These are phyloP conservation scores for Brachyptera putata DNA, from an alignment of 2,888 invertebrate genomes.

Conservation along the genomic window DNA sequence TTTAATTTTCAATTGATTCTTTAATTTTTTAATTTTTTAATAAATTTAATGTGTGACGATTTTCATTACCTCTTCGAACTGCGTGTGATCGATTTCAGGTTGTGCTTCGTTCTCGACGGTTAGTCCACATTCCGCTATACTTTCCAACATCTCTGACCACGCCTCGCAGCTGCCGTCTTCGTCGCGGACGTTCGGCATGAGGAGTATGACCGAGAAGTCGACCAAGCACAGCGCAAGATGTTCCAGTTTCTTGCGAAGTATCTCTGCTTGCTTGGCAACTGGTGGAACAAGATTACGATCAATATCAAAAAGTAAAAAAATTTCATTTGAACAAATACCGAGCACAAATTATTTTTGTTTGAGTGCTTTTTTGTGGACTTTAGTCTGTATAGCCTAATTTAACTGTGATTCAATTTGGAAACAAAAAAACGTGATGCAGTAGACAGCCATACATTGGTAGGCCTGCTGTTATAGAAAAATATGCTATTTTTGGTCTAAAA, in stretches of 20 bases:
- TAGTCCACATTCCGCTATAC: slow-evolving; percentile 1
- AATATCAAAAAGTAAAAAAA: background rate
- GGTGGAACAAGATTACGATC: no score
- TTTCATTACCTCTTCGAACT: slow-evolving; percentile 2
- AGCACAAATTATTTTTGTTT: slow-evolving; percentile 50
- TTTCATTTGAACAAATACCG: background rate
- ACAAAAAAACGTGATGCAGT: no score
- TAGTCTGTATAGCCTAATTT: no score
- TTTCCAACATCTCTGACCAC: slow-evolving; percentile 5
- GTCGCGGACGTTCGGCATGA: slow-evolving; percentile 23
- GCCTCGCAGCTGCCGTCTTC: slow-evolving; percentile 16
- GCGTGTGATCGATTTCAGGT: background rate
- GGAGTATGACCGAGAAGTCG: slow-evolving; percentile 23
- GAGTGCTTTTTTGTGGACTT: no score
- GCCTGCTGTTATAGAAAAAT: no score
- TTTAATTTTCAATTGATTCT: no score
- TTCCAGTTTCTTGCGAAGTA: background rate
- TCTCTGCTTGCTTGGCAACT: slow-evolving; percentile 12
- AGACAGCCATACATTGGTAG: no score
- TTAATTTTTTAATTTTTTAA: no score
- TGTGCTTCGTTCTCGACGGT: slow-evolving; percentile 5
- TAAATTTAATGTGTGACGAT: no score
- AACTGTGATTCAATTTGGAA: no score
- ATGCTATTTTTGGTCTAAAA: no score
- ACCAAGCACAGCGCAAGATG: slow-evolving; percentile 13